phyloP scores from a whole-genome alignment of 2,797 vertebrate species.

The Columba guinea region DNA sequence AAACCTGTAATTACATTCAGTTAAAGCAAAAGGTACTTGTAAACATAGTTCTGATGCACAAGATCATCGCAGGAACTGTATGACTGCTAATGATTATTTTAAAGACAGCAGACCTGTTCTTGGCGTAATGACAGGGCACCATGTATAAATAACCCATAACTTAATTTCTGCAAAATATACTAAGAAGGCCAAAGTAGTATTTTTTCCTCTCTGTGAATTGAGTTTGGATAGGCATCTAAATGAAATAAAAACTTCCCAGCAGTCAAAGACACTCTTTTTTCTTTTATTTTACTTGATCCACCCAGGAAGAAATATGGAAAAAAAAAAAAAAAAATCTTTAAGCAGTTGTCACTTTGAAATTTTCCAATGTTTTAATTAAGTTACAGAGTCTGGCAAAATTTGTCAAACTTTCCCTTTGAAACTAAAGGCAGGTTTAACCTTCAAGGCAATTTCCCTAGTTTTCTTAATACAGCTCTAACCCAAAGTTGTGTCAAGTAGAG shows the following conservation, averaged over 20 bases:
- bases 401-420: slow-evolving; percentile 4
- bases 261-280: neutral
- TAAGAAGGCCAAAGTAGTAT: neutral
- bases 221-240: neutral
- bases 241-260: slow-evolving; percentile 13
- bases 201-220: neutral
- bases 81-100: neutral
- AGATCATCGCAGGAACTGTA: neutral
- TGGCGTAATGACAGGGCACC: neutral
- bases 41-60: neutral
- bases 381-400: slow-evolving; percentile 37
- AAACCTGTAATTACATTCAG: neutral
- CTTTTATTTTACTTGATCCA: slow-evolving; percentile 7
- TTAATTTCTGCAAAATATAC: neutral
- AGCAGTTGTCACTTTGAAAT: slow-evolving; percentile 50
- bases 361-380: slow-evolving; percentile 65
- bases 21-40: neutral
- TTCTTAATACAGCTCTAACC: neutral
- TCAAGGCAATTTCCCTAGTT: neutral
- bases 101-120: neutral
- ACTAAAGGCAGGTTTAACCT: neutral
- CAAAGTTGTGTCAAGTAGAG: neutral
- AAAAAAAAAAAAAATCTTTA: neutral
- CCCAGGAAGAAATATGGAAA: neutral
- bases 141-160: neutral